Percentiles rank a stretch among this genome's conserved stretches.
These are phyloP conservation scores for Drosophila austrosaltans DNA, from an alignment of 2,888 invertebrate genomes.

Conservation along the genomic window DNA sequence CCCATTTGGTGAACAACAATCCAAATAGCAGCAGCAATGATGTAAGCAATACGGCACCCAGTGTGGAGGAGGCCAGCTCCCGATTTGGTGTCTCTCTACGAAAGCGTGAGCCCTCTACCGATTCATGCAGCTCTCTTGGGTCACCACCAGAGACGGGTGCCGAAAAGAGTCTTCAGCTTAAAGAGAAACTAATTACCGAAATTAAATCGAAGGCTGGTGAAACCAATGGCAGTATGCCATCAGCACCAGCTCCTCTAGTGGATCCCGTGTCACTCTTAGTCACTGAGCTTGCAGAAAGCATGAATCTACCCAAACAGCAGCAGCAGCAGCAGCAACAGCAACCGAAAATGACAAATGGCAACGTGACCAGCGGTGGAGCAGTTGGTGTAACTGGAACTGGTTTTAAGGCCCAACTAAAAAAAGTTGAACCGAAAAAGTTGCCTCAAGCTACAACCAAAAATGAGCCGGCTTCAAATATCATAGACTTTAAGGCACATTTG, in stretches of 20 bases:
- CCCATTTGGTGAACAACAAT: constrained; percentile 50
- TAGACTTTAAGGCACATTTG: constrained; percentile 92
- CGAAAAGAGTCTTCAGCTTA: constrained; percentile 84
- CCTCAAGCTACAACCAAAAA: constrained; percentile 85
- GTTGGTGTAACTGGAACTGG: constrained; percentile 69
- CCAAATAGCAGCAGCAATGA: constrained; percentile 83
- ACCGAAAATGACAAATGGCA: constrained; percentile 59
- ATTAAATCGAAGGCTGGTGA: constrained; percentile 87
- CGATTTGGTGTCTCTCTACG: constrained; percentile 89
- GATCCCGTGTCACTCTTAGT: constrained; percentile 93
- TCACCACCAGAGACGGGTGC: constrained; percentile 83
- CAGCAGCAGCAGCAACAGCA: constrained; percentile 20
- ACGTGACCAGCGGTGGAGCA: constrained; percentile 55
- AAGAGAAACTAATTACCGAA: constrained; percentile 93
- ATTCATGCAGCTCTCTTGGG: constrained; percentile 85
- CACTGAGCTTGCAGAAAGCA: constrained; percentile 92
- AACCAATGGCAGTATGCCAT: constrained; percentile 85
- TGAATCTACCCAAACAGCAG: constrained; percentile 86
- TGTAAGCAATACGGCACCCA: constrained; percentile 87
- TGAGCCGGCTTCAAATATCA: constrained; percentile 86
- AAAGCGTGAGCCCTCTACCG: constrained; percentile 87
- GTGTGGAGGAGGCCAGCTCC: constrained; percentile 89
- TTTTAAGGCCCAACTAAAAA: constrained; percentile 89
- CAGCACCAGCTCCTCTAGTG: constrained; percentile 84
- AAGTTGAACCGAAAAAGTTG: constrained; percentile 88